Conservation (phyloP, 2,113 vertebrate genomes). For the Oncorhynchus nerka region DNA sequence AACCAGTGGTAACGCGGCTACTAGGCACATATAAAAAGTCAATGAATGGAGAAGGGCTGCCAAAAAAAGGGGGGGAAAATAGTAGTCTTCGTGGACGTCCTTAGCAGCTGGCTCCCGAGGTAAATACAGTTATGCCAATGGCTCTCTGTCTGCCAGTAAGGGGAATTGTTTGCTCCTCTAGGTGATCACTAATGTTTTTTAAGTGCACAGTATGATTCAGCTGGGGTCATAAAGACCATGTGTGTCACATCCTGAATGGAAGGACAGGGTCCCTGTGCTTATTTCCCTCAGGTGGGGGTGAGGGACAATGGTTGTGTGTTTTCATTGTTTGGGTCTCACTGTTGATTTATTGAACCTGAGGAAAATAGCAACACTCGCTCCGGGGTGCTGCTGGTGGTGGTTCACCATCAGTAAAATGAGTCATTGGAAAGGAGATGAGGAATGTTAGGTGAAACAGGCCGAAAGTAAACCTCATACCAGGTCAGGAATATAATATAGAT, state of each 20-base stretch:
- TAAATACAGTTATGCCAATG: slow-evolving; percentile 48
- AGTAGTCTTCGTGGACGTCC: slow-evolving; percentile 66
- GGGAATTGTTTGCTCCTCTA: slow-evolving; percentile 62
- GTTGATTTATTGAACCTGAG: not conserved
- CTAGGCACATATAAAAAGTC: slow-evolving; percentile 75
- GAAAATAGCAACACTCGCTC: not conserved
- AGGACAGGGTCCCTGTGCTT: slow-evolving; percentile 43
- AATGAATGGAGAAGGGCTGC: slow-evolving; percentile 72
- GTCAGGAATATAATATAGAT: slow-evolving; percentile 43
- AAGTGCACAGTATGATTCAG: slow-evolving; percentile 65
- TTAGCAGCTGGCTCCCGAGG: slow-evolving; percentile 68
- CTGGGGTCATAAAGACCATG: slow-evolving; percentile 66
- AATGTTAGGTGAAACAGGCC: slow-evolving; percentile 32
- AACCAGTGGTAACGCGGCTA: slow-evolving; percentile 76
- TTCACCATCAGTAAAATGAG: not conserved
- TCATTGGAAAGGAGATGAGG: slow-evolving; percentile 3
- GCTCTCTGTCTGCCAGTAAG: slow-evolving; percentile 62
- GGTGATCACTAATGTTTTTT: slow-evolving; percentile 66
- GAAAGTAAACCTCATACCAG: slow-evolving; percentile 41
- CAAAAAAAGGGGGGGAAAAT: slow-evolving; percentile 62
- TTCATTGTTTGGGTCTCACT: slow-evolving; percentile 49
- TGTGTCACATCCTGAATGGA: slow-evolving; percentile 67
- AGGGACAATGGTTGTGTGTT: slow-evolving; percentile 65
- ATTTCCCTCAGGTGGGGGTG: slow-evolving; percentile 38
- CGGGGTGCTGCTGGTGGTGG: not conserved